Base-by-base conservation (phyloP, 1,140 invertebrate species). In the Epicauta chinensis region DNA sequence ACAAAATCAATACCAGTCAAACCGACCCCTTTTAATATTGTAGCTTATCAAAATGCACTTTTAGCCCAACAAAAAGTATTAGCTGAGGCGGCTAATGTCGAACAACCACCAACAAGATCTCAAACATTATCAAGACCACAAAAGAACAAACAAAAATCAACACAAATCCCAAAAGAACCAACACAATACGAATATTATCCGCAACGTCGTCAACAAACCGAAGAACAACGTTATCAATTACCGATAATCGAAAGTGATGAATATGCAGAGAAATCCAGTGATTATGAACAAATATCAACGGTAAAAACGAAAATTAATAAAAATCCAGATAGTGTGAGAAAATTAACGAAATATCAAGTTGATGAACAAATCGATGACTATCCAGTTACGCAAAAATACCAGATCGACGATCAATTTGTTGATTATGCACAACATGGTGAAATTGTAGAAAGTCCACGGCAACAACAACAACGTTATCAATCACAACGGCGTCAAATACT, bases 41-140 rank as follows among this genome's bases (percentile, higher is more conserved):
- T 47, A n/a, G 45, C 45, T 17, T 47, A 47, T 38, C 45, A 47
- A 38, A 47, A 47, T 13, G 45, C 45, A n/a, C 30, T 47, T 23
- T 30, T 37, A n/a, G 45, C 45, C 3, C 45, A 47, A 30, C 45
- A 47, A 23, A 47, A 47, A 47, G 23, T 47, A n/a, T 23, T 47
- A 23, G 45, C 45, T 23, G 45, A 13, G 4, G 39, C 45, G 16
- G 45, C 36, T 29, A 47, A 38, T 37, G 17, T 29, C 12, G 45
- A 47, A 37, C 34, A 47, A 37, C 16, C 10, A 7, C 32, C 35
- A 13, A 23, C 45, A 12, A 47, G 38, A 30, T 37, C 45, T 38
- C 45, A 12, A 34, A 47, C 12, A 46, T 17, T 13, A n/a, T 12
- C 12, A 47, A 47, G 16, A 47, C 30, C 15, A 17, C 45, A 9